phyloP scores from a whole-genome alignment of 2,888 invertebrate genomes.

The Notodonta dromedarius region DNA sequence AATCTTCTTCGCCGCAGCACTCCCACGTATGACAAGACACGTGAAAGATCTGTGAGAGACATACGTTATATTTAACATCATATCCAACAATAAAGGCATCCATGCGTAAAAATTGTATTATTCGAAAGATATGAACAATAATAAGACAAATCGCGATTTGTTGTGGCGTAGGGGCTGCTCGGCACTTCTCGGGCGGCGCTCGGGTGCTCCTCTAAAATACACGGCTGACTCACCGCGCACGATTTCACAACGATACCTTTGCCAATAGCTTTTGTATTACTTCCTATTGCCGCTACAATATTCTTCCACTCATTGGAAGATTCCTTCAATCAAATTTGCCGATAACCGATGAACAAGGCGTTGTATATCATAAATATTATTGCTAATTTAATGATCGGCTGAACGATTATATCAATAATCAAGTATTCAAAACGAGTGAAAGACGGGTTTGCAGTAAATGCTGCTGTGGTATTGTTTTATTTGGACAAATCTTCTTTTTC shows the following conservation, averaged over 20 bases:
- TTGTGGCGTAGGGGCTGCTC: slow-evolving; percentile 44
- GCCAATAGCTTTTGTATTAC: slow-evolving; percentile 80
- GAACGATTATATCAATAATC: neutral
- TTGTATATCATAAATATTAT: slow-evolving; percentile 13
- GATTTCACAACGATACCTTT: slow-evolving; percentile 78
- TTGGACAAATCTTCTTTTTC: neutral
- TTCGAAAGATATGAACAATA: slow-evolving; percentile 33
- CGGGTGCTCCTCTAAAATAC: slow-evolving; percentile 68
- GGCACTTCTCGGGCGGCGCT: slow-evolving; percentile 27
- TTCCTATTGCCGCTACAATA: slow-evolving; percentile 69
- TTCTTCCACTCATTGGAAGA: slow-evolving; percentile 38
- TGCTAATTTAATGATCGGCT: slow-evolving; percentile 17
- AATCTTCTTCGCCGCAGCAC: neutral
- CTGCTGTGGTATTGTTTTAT: too few species aligned
- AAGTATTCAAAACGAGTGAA: too few species aligned
- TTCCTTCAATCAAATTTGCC: slow-evolving; percentile 25
- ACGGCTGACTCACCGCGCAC: slow-evolving; percentile 68
- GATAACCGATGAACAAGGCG: slow-evolving; percentile 9
- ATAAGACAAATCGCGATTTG: slow-evolving; percentile 38
- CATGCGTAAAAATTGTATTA: slow-evolving; percentile 23
- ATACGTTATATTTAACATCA: slow-evolving; percentile 10
- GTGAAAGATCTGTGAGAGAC: slow-evolving; percentile 8
- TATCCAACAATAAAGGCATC: slow-evolving; percentile 20
- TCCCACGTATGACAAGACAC: slow-evolving; percentile 3
- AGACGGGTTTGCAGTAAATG: too few species aligned